Conservation (phyloP, 2,797 vertebrate genomes). For the Dermochelys coriacea region DNA sequence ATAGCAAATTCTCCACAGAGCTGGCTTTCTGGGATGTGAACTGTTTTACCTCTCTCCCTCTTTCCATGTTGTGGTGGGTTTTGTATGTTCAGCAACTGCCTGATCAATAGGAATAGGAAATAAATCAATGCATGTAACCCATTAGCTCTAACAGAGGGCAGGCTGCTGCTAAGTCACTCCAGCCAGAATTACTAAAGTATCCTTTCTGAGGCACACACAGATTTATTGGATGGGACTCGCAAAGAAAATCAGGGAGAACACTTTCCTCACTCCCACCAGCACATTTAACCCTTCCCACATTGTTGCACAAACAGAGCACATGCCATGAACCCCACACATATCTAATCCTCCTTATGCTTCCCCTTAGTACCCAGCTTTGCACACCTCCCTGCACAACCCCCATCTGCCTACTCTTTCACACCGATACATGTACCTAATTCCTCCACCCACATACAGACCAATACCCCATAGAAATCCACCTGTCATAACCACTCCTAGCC, state of each 20-base stretch:
- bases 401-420: background rate
- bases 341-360: background rate
- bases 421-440: background rate
- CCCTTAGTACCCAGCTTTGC: background rate
- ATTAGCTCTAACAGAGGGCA: conserved; percentile 74
- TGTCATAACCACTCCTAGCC: background rate
- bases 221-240: background rate
- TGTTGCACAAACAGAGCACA: background rate
- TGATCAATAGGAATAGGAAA: conserved; percentile 72
- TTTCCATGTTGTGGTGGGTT: conserved; percentile 62
- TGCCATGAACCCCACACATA: background rate
- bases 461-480: background rate
- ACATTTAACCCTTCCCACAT: background rate
- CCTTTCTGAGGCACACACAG: conserved; percentile 7
- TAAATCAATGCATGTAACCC: conserved; percentile 74
- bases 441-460: background rate
- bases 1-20: conserved; percentile 19
- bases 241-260: background rate
- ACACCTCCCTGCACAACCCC: background rate
- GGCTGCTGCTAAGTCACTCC: conserved; percentile 59
- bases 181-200: conserved; percentile 45
- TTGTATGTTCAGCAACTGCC: conserved; percentile 65
- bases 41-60: conserved; percentile 52
- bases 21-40: conserved; percentile 40
- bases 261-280: background rate